phyloP scores from a whole-genome alignment of 1,140 invertebrate species.

The Orchestia grillus region DNA sequence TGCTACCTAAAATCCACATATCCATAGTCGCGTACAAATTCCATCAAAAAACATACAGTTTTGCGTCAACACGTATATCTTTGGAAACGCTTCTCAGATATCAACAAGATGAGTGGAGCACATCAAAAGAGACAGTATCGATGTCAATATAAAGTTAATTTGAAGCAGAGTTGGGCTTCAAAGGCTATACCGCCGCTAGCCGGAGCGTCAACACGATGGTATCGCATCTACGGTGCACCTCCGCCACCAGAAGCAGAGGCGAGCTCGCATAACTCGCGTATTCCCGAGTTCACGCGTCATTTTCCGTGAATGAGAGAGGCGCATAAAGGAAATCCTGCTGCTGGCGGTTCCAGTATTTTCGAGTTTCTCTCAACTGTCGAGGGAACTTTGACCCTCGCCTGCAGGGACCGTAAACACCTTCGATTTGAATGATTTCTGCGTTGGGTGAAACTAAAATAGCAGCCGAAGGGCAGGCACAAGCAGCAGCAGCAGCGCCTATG shows the following conservation, averaged over 20 bases:
- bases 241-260: background rate
- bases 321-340: background rate
- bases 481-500: background rate
- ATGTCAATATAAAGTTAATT: slow-evolving; percentile 11
- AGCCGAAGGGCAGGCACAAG: background rate
- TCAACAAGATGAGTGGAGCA: background rate
- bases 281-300: slow-evolving; percentile 16
- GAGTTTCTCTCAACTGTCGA: background rate
- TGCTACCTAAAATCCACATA: background rate
- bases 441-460: slow-evolving; percentile 19
- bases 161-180: background rate
- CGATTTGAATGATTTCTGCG: slow-evolving; percentile 38
- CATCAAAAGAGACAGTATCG: background rate
- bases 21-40: background rate
- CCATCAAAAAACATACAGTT: background rate
- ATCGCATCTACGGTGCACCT: background rate
- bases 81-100: background rate
- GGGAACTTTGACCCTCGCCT: slow-evolving; percentile 36
- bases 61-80: background rate
- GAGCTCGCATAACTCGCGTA: background rate
- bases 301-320: background rate
- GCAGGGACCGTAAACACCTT: background rate
- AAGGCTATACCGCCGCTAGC: background rate
- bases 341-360: background rate
- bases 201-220: background rate